Percentiles rank a stretch among this genome's conserved stretches.
These are phyloP conservation scores for Tetramorium alpestre DNA, from an alignment of 1,140 invertebrate genomes.

Conservation along the genomic window DNA sequence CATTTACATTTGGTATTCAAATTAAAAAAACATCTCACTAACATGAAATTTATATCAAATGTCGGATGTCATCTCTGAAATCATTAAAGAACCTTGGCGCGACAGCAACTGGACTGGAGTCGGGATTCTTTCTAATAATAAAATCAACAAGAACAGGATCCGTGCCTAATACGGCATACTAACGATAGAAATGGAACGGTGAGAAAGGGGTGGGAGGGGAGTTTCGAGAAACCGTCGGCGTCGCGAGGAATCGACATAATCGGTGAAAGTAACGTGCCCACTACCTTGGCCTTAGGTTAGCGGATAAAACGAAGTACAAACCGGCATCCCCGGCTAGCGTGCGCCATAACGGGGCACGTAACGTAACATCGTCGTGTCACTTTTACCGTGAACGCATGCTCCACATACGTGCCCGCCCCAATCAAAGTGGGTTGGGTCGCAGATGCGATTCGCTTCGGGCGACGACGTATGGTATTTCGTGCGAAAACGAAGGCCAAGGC, in stretches of 20 bases:
- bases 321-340: conserved; percentile 34
- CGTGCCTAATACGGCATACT: conserved; percentile 22
- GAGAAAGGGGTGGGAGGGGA: background rate
- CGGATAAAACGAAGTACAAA: conserved; percentile 68
- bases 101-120: background rate
- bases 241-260: conserved; percentile 72
- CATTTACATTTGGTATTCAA: background rate
- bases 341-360: conserved; percentile 66
- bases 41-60: conserved; percentile 13
- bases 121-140: conserved; percentile 50
- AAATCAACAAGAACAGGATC: conserved; percentile 30
- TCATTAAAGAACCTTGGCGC: background rate
- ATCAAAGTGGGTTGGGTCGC: conserved; percentile 68
- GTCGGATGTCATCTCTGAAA: background rate
- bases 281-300: conserved; percentile 76
- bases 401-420: conserved; percentile 68
- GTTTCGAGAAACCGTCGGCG: conserved; percentile 63
- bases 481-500: conserved; percentile 79
- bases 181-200: background rate
- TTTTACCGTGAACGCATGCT: conserved; percentile 72
- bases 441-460: conserved; percentile 74
- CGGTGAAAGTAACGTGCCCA: conserved; percentile 73
- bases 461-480: conserved; percentile 64
- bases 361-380: conserved; percentile 64
- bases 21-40: background rate